Evolutionary conservation across 2,797 vertebrate genomes (phyloP), one percentile per base, ranked within the genome.

Genomic region (Chelmon rostratus): DNA sequence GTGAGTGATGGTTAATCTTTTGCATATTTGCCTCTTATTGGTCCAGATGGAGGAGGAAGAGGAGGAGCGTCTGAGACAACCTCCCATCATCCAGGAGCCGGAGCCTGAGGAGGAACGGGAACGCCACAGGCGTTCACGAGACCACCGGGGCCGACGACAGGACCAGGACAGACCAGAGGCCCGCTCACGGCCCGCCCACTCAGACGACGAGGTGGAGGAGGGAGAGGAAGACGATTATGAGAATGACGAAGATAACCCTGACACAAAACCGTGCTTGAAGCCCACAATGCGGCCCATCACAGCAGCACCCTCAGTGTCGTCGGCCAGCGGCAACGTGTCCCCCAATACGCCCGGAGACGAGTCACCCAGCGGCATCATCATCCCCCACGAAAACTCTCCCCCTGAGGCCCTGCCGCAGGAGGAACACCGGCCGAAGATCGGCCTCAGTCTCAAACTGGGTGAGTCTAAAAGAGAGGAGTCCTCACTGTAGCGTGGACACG

Each of bases 281-380:
- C 98, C 98, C 38, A 99, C 97, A 6, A 95, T 99, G 94, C 91
- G 98, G 85, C 98, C 98, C 44, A 98, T 99, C 85, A 98, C 96
- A 65, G 96, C 98, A 11, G 98, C 98, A 0, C 97, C 98, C 0
- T 99, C 98, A 0, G 97, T 98, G 87, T 99, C 98, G 8, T 99
- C 98, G 15, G 97, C 96, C 87, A 99, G 98, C 38, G 97, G 97
- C 82, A 96, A 97, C 25, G 97, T 94, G 73, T 97, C 98, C 9
- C 98, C 98, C 40, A 96, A 98, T 93, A 97, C 97, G 1, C 97
- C 97, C 2, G 96, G 97, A 46, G 97, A 99, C 25, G 98, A 99
- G 84, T 99, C 98, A 42, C 98, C 98, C 3, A 98, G 97, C 73
- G 98, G 98, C 78, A 99, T 99, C 91, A 99, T 99, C 91, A 99